Percentiles rank a stretch among this genome's conserved stretches.
phyloP scores from a whole-genome alignment of 2,888 invertebrate species.

The Criorhina ranunculi region DNA sequence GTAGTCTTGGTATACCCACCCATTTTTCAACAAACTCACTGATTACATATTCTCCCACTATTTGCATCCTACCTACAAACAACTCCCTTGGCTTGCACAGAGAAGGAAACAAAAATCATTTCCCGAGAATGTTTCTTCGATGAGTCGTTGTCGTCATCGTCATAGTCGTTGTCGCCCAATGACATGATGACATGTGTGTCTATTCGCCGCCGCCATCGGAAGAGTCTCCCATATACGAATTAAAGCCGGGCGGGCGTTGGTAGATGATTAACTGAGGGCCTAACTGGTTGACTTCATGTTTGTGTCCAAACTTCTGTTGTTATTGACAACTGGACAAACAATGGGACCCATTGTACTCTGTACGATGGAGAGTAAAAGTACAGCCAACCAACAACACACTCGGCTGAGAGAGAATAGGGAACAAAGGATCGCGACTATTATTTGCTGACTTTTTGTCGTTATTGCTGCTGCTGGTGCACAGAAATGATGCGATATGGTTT shows the following conservation, averaged over 20 bases:
- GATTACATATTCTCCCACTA: constrained; percentile 41
- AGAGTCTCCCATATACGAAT: constrained; percentile 19
- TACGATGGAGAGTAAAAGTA: too few species aligned
- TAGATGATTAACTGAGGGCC: constrained; percentile 32
- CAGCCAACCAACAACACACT: constrained; percentile 21
- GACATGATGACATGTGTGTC: constrained; percentile 72
- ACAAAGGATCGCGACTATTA: constrained; percentile 63
- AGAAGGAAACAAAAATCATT: constrained; percentile 51
- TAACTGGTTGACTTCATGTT: constrained; percentile 62
- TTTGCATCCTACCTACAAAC: constrained; percentile 57
- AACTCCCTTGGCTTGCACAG: constrained; percentile 54
- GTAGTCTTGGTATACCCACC: constrained; percentile 52
- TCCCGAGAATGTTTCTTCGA: constrained; percentile 64
- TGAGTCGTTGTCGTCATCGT: constrained; percentile 43
- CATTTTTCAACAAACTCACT: constrained; percentile 54
- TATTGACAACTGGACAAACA: constrained; percentile 73
- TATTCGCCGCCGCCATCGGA: constrained; percentile 50
- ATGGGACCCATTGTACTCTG: constrained; percentile 46
- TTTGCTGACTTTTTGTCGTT: constrained; percentile 22
- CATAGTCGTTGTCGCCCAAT: constrained; percentile 49
- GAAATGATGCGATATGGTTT: constrained; percentile 19
- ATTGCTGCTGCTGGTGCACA: constrained; percentile 19
- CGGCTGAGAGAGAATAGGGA: constrained; percentile 39
- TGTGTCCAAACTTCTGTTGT: constrained; percentile 73
- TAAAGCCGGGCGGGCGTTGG: constrained; percentile 44